These are phyloP conservation scores for Pentamera pediparva DNA, from an alignment of 53 echinoderm and acorn worm species.

Conservation along the genomic window DNA sequence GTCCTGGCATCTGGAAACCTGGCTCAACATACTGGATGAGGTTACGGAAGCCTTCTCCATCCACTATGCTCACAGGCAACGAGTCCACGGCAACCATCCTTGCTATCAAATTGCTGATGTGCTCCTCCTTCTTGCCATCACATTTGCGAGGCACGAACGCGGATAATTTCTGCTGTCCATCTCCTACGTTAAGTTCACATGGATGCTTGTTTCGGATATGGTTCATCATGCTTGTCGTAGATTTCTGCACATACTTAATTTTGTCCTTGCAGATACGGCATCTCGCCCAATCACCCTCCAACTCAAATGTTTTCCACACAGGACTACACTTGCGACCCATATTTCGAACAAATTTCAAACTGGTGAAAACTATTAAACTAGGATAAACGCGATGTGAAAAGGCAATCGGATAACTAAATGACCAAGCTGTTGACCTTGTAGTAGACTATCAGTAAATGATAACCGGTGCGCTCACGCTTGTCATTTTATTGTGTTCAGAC, in stretches of 20 bases:
- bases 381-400: too few relatives aligned
- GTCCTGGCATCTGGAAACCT: slow-evolving; percentile 23
- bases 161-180: background rate
- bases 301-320: slow-evolving; percentile 1
- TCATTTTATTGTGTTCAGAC: too few relatives aligned
- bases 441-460: too few relatives aligned
- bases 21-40: slow-evolving; percentile 30
- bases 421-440: too few relatives aligned
- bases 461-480: too few relatives aligned
- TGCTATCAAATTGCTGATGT: slow-evolving; percentile 14
- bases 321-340: background rate
- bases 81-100: slow-evolving; percentile 30
- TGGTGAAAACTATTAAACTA: too few relatives aligned
- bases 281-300: background rate
- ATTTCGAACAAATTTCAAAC: background rate
- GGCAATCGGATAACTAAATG: too few relatives aligned
- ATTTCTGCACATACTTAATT: slow-evolving; percentile 6
- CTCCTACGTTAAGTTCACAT: background rate
- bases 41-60: slow-evolving; percentile 12
- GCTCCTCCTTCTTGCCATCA: slow-evolving; percentile 1
- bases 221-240: slow-evolving; percentile 9
- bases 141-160: background rate
- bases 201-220: slow-evolving; percentile 30
- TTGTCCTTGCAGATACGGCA: background rate
- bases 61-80: slow-evolving; percentile 23